These are phyloP conservation scores for Periophthalmodon schlosseri DNA, from an alignment of 2,113 vertebrate genomes.

Conservation along the genomic window DNA sequence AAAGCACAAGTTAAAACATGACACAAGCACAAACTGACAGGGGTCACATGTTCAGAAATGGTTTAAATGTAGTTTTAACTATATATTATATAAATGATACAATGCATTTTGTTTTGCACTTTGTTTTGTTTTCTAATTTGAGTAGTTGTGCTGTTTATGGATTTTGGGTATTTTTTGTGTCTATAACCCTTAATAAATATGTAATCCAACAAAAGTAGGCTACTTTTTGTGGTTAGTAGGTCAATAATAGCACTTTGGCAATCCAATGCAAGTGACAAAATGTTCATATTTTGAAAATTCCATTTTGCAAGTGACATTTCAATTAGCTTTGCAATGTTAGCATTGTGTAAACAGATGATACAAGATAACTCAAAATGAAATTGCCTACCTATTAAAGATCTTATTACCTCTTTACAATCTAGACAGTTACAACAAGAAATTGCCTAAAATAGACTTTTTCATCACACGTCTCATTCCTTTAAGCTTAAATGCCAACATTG, in stretches of 20 bases:
- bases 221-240: neutral
- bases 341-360: neutral
- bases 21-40: neutral
- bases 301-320: neutral
- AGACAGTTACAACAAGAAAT: neutral
- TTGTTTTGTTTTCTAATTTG: neutral
- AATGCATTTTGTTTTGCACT: too few species aligned
- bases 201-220: neutral
- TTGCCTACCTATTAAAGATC: neutral
- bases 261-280: neutral
- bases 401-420: neutral
- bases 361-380: neutral
- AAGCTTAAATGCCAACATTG: neutral
- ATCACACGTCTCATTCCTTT: neutral
- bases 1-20: neutral
- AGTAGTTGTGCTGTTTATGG: neutral
- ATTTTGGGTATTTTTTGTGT: neutral
- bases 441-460: too few species aligned
- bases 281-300: neutral
- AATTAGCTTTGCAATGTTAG: neutral
- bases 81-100: too few species aligned
- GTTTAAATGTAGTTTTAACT: neutral
- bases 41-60: slow-evolving; percentile 51
- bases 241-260: neutral
- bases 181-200: neutral